phyloP scores from a whole-genome alignment of 2,113 vertebrate genomes.

The Campylomormyrus tamandua region DNA sequence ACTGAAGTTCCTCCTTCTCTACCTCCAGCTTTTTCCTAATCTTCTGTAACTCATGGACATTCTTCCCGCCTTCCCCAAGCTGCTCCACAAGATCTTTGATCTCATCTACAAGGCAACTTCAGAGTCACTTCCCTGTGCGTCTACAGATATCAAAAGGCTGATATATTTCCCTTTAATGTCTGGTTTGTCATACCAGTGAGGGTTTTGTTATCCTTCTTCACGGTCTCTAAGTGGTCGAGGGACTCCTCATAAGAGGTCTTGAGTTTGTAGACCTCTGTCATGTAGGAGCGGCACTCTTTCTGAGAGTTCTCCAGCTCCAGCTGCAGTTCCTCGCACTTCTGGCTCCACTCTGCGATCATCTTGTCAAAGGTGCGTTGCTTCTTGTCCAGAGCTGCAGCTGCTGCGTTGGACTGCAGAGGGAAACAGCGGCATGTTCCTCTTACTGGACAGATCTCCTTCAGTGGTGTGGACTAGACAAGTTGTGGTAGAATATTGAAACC shows the following conservation, averaged over 20 bases:
- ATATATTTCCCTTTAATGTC: not conserved
- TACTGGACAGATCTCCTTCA: not conserved
- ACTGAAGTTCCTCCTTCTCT: conserved; percentile 66
- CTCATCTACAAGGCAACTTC: conserved; percentile 52
- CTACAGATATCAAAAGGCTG: not conserved
- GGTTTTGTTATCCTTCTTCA: conserved; percentile 58
- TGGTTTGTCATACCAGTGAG: conserved; percentile 46
- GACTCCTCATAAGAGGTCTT: conserved; percentile 53
- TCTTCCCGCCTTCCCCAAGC: conserved; percentile 56
- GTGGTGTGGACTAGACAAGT: not conserved
- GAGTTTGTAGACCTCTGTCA: conserved; percentile 61
- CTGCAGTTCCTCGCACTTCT: conserved; percentile 58
- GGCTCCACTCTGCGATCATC: conserved; percentile 56
- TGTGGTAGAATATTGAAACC: not conserved
- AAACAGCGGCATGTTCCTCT: not conserved
- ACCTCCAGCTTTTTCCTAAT: conserved; percentile 60
- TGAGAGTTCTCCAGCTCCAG: conserved; percentile 57
- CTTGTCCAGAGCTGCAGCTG: conserved; percentile 61
- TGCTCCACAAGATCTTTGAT: conserved; percentile 68
- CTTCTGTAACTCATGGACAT: conserved; percentile 57
- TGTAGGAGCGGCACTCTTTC: conserved; percentile 57
- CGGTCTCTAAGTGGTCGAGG: conserved; percentile 50
- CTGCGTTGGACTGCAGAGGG: conserved; percentile 53
- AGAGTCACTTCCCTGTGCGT: not conserved
- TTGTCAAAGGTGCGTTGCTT: conserved; percentile 61